phyloP scores from a whole-genome alignment of 2,113 vertebrate genomes.

The Gorsachius goisagi region DNA sequence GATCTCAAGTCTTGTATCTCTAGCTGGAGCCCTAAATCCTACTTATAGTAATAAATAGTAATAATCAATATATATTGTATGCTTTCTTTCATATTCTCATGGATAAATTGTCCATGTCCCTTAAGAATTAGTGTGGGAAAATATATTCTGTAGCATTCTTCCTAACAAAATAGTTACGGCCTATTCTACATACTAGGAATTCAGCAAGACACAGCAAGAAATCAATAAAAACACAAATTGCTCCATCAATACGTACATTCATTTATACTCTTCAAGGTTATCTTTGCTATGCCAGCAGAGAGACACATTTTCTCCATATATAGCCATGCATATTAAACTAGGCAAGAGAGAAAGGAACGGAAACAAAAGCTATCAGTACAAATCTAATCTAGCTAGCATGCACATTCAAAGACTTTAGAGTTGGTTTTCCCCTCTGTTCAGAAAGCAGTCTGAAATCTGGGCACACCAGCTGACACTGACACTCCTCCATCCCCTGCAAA shows the following conservation, averaged over 20 bases:
- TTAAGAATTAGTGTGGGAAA: conserved; percentile 38
- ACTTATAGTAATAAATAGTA: conserved; percentile 46
- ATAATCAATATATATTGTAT: conserved; percentile 24
- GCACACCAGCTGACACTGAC: neutral
- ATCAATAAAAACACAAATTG: conserved; percentile 79
- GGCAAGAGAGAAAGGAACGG: conserved; percentile 41
- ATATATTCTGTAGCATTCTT: conserved; percentile 45
- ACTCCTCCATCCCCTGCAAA: neutral
- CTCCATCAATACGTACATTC: conserved; percentile 74
- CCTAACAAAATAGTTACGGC: conserved; percentile 59
- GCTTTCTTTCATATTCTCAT: conserved; percentile 22
- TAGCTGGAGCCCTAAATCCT: conserved; percentile 16
- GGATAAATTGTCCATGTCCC: conserved; percentile 46
- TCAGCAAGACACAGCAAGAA: conserved; percentile 57
- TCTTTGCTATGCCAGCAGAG: conserved; percentile 60
- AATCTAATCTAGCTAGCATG: conserved; percentile 52
- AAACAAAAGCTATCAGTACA: conserved; percentile 52
- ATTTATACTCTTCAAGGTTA: conserved; percentile 79
- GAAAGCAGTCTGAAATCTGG: neutral
- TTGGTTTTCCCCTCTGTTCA: neutral
- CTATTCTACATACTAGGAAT: conserved; percentile 65
- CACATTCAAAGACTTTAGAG: conserved; percentile 27
- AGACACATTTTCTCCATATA: conserved; percentile 61
- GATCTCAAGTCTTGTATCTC: neutral
- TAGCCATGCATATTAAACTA: conserved; percentile 55